A percentile compares a stretch with the other conserved stretches of the same genome.
phyloP scores from a whole-genome alignment of 1,140 invertebrate species.

The Monochamus saltuarius region DNA sequence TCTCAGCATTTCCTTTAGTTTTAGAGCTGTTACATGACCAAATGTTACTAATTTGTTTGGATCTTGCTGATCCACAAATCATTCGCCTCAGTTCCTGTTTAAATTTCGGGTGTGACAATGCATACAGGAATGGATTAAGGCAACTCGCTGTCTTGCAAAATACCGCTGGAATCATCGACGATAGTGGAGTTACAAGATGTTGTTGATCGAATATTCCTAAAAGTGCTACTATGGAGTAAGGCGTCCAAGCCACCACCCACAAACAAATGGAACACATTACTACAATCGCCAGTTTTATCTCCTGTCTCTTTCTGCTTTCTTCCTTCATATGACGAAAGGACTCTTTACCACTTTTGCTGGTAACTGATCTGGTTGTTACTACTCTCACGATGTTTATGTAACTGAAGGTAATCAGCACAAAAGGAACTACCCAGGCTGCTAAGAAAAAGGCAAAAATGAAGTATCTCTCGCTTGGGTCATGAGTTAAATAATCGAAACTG shows the following conservation, averaged over 20 bases:
- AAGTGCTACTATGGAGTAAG: constrained; percentile 71
- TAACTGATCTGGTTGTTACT: constrained; percentile 52
- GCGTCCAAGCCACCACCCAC: constrained; percentile 77
- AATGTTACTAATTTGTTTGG: constrained; percentile 7
- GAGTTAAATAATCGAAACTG: constrained; percentile 76
- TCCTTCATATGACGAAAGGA: constrained; percentile 60
- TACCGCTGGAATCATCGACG: constrained; percentile 73
- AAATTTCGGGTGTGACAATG: constrained; percentile 70
- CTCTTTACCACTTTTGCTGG: constrained; percentile 38
- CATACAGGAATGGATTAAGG: constrained; percentile 75
- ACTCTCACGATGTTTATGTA: constrained; percentile 69
- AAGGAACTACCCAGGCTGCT: constrained; percentile 68
- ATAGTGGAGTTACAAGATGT: constrained; percentile 63
- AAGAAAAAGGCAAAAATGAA: constrained; percentile 70
- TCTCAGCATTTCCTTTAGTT: background rate
- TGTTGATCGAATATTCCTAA: constrained; percentile 67
- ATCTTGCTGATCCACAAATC: constrained; percentile 10
- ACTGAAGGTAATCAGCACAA: constrained; percentile 68
- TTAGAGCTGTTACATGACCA: constrained; percentile 16
- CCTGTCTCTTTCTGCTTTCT: constrained; percentile 65
- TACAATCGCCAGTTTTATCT: constrained; percentile 65
- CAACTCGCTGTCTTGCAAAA: constrained; percentile 75
- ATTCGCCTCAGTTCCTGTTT: constrained; percentile 29
- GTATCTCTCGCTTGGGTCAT: constrained; percentile 55
- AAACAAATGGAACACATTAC: constrained; percentile 66